phyloP scores from a whole-genome alignment of 37 sponge, comb jelly and placozoan genomes.

The Oopsacas minuta region DNA sequence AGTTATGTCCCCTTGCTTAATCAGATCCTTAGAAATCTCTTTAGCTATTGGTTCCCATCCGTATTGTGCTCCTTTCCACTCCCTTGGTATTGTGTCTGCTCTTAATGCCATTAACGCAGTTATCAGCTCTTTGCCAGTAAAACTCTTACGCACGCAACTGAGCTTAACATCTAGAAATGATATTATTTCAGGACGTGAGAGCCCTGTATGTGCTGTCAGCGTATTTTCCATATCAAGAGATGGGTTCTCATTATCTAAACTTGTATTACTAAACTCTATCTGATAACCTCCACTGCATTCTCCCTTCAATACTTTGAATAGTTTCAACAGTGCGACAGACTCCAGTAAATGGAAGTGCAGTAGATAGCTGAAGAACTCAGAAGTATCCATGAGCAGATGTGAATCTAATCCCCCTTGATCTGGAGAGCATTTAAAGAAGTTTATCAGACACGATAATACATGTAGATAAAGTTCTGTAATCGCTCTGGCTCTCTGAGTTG shows the following conservation, averaged over 20 bases:
- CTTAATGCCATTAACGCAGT: not conserved
- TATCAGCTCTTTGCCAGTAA: not conserved
- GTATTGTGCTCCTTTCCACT: not conserved
- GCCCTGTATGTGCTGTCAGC: not conserved
- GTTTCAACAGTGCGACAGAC: not conserved
- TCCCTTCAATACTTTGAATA: not conserved
- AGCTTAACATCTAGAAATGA: not conserved
- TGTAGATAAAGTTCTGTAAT: not conserved
- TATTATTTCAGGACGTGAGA: not conserved
- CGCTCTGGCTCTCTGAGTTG: not conserved
- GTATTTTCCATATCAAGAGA: not conserved
- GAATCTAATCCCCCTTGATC: not conserved
- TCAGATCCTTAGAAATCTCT: not conserved
- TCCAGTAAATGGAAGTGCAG: constrained; percentile 11
- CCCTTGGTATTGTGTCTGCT: not conserved
- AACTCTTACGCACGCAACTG: not conserved
- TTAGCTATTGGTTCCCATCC: not conserved
- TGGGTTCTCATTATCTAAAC: not conserved
- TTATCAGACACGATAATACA: not conserved
- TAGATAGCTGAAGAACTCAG: constrained; percentile 9
- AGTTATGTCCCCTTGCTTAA: not conserved
- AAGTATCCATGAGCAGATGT: constrained; percentile 7
- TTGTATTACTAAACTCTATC: not conserved
- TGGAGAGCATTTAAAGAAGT: not conserved
- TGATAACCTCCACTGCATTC: not conserved